A percentile compares a stretch with the other conserved stretches of the same genome.
Evolutionary conservation across 1,140 invertebrate genomes (phyloP).

Genomic region (Acyrthosiphon pisum): DNA sequence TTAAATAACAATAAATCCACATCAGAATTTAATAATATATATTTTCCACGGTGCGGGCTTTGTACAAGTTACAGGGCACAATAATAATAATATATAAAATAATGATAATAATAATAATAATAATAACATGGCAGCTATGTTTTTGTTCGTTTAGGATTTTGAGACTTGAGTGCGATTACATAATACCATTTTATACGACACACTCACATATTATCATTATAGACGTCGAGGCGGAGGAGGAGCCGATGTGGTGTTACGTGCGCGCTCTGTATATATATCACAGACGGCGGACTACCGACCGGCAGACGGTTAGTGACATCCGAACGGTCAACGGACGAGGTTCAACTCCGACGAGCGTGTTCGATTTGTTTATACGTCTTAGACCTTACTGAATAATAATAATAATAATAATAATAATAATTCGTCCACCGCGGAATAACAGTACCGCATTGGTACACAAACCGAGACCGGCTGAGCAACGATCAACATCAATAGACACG

Average conservation of each 20-base stretch:
- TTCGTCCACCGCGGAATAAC: neutral
- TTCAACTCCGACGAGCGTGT: neutral
- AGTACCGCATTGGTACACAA: neutral
- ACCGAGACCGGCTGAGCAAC: neutral
- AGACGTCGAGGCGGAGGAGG: neutral
- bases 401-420: neutral
- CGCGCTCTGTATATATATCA: neutral
- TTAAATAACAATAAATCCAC: too few species aligned
- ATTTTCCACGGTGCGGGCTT: neutral
- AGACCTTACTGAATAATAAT: neutral
- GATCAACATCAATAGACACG: neutral
- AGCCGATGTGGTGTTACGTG: constrained; percentile 8
- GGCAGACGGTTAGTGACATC: constrained; percentile 39
- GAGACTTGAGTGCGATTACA: neutral
- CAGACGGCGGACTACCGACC: neutral
- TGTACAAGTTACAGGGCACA: neutral
- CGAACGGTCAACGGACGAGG: constrained; percentile 38
- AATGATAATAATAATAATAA: too few species aligned
- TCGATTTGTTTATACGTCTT: neutral
- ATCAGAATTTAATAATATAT: too few species aligned
- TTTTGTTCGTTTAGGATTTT: neutral
- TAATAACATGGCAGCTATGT: neutral
- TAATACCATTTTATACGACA: neutral
- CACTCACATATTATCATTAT: neutral
- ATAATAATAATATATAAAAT: neutral